A percentile compares a stretch with the other conserved stretches of the same genome.
Evolutionary conservation across 30 jellyfish, hydroid and myxozoan species (phyloP).

Genomic region (Hydra vulgaris): DNA sequence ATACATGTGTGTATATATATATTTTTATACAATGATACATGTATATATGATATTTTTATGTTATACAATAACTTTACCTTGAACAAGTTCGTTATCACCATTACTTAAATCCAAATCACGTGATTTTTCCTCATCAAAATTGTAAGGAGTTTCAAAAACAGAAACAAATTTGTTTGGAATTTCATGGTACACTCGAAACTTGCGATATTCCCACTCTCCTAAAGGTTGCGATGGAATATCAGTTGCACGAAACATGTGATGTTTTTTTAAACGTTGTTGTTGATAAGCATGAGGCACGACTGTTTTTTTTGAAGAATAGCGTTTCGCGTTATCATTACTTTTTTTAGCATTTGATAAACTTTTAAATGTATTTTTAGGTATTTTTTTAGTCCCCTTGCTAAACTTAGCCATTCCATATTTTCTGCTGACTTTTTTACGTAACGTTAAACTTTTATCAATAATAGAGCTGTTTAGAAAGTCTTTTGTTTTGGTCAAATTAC

Average conservation of each 20-base stretch:
- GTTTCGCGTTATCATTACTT: not conserved
- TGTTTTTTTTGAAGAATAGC: not conserved
- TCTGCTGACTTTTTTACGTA: not conserved
- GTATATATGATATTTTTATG: too few relatives aligned
- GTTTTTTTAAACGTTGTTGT: not conserved
- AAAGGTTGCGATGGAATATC: not conserved
- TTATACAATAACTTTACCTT: too few relatives aligned
- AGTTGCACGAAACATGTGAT: not conserved
- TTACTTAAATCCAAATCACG: not conserved
- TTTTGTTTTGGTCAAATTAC: too few relatives aligned
- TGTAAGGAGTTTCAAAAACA: not conserved
- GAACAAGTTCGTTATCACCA: not conserved
- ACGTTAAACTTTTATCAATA: not conserved
- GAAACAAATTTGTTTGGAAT: not conserved
- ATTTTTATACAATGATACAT: too few relatives aligned
- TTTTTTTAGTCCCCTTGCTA: not conserved
- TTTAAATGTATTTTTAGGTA: not conserved
- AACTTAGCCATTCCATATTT: not conserved
- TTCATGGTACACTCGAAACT: conserved; percentile 19
- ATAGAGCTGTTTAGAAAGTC: not conserved
- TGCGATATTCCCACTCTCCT: conserved; percentile 12
- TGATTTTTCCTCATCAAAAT: conserved; percentile 5
- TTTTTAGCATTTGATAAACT: not conserved
- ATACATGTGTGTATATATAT: too few relatives aligned
- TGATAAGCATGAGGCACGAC: conserved; percentile 10